Evolutionary conservation across 1,140 invertebrate genomes (phyloP), one percentile per base, ranked within the genome.

Genomic region (Drosophila erecta): DNA sequence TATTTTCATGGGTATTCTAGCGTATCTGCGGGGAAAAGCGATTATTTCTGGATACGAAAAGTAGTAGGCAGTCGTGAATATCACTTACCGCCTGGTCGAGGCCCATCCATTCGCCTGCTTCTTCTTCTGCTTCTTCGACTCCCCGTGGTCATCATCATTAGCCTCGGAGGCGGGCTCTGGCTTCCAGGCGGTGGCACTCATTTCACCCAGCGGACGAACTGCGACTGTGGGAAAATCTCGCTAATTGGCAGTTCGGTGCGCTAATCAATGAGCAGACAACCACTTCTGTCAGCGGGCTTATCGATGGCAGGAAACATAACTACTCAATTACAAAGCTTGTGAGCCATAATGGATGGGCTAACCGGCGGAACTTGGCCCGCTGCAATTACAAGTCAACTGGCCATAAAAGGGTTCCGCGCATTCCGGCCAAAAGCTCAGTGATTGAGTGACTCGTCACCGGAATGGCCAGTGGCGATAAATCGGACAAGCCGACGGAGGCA

Each of bases 281-380:
- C 64, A 55, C 78, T 65, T 76, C 17, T 76, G 44, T 57, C 43
- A 56, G 22, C 53, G 20, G 20, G 49, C 66, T 83, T 76, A 86
- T 87, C 79, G 50, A 46, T 44, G 40, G 24, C 38, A 51, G 27
- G 20, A 71, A 83, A 79, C 83, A 89, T 72, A 89, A 89, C 62
- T 67, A 83, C 71, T 86, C 75, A 83, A 86, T 86, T 89, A 83
- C 55, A 76, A 27, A 15, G 14, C 41, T 67, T 79, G 83, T 81
- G 47, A 12, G 38, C 33, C 40, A 14, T 87, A 87, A 86, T 86
- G 77, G 66, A 76, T 61, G 38, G 41, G 14, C 30, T 12, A n/a
- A 33, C 17, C 20, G 33, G 3, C 22, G 11, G 56, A 55, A 72
- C 14, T 43, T 49, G 51, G n/a, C 10, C 12, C 5, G 20, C 44